These are phyloP conservation scores for Malurus cyaneus DNA, from an alignment of 2,113 vertebrate species.

Conservation along the genomic window DNA sequence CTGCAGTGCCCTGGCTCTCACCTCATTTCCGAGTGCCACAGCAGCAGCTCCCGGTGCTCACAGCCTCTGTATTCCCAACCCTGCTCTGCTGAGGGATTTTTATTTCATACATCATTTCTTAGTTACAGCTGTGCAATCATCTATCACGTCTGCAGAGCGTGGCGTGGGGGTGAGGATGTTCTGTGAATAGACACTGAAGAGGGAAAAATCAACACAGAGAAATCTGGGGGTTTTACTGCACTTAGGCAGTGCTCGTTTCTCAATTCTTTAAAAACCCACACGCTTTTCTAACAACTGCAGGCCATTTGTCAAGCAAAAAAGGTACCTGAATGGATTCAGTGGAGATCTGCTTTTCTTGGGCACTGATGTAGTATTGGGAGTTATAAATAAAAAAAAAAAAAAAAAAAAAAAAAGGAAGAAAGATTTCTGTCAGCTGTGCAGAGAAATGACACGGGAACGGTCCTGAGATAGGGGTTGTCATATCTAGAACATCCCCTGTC, in stretches of 20 bases:
- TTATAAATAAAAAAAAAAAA: slow-evolving; percentile 36
- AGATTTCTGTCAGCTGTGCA: neutral
- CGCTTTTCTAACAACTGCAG: neutral
- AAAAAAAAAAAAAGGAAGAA: slow-evolving; percentile 9
- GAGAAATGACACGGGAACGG: neutral
- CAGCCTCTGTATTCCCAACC: neutral
- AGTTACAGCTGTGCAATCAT: slow-evolving; percentile 45
- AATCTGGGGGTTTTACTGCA: neutral
- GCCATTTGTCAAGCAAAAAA: slow-evolving; percentile 10
- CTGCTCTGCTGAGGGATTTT: neutral
- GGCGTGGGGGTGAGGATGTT: neutral
- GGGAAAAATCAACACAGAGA: neutral
- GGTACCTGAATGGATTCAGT: neutral
- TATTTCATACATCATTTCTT: slow-evolving; percentile 45
- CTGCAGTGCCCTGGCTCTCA: neutral
- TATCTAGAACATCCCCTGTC: neutral
- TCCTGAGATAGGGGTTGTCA: neutral
- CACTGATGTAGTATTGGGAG: neutral
- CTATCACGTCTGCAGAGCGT: slow-evolving; percentile 1
- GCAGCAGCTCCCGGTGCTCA: neutral
- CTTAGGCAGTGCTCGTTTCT: neutral
- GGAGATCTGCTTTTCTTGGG: neutral
- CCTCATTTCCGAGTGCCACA: neutral
- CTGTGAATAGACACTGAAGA: slow-evolving; percentile 21
- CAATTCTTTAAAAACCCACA: neutral